phyloP scores from a whole-genome alignment of 1,140 invertebrate genomes.

The Drosophila ercepeae region DNA sequence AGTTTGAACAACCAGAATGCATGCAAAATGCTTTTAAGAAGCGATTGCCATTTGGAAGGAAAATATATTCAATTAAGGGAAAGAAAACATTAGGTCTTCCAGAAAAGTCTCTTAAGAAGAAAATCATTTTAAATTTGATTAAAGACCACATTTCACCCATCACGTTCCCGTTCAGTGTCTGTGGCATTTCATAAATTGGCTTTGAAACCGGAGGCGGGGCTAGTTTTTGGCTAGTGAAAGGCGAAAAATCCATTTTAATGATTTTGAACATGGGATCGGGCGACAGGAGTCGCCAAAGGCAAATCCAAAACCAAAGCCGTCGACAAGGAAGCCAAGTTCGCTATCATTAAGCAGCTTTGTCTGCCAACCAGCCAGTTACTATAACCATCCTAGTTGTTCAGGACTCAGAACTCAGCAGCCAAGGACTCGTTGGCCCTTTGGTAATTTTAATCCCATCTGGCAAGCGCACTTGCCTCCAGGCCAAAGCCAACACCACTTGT shows the following conservation, averaged over 20 bases:
- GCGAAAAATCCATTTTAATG: conserved; percentile 47
- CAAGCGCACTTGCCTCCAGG: conserved; percentile 39
- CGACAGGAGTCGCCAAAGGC: conserved; percentile 17
- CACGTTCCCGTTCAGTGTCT: not conserved
- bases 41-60: not conserved
- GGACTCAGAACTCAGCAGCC: not conserved
- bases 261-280: conserved; percentile 31
- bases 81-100: not conserved
- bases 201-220: conserved; percentile 28
- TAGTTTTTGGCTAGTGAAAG: conserved; percentile 22
- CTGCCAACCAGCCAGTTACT: conserved; percentile 23
- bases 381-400: not conserved
- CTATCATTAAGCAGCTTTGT: conserved; percentile 62
- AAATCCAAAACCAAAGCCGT: conserved; percentile 39
- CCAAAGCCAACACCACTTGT: conserved; percentile 46
- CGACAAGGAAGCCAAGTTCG: conserved; percentile 34
- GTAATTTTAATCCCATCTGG: conserved; percentile 65
- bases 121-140: conserved; percentile 9
- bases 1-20: not conserved
- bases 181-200: conserved; percentile 47
- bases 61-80: not conserved
- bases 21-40: not conserved
- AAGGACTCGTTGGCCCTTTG: conserved; percentile 38
- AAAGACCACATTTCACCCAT: not conserved
- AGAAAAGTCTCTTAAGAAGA: not conserved